Evolutionary conservation across 1,140 invertebrate species (phyloP), one percentile per base, ranked within the genome.

Genomic region (Oncopodura yosiiana): DNA sequence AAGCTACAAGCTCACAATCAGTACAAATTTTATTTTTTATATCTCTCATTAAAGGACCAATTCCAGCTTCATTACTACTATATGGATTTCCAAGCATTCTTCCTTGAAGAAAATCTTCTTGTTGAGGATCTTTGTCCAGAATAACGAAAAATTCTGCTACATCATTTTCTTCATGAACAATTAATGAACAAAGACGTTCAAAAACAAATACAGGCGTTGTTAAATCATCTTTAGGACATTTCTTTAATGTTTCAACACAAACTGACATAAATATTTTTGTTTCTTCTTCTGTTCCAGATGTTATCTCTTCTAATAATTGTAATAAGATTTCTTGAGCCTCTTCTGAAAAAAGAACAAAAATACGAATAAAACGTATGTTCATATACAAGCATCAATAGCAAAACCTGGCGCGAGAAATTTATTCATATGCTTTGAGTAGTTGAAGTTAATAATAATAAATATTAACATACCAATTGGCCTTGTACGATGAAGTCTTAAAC

Each of bases 71-170:
- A 39, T 83, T 78, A 19, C 88, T 94, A 41, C 87, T 93, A 71
- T 98, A 97, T 1, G 94, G 94, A 76, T 98, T 98, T 29, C 93
- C 93, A 53, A 96, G 74, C 94, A 99, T 98, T 41, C 94, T 81
- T 1, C 91, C 92, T 77, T 91, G 90, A 56, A 99, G 77, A 71
- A 97, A 98, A 71, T 98, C 94, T 74, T 98, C 94, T 68, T 98
- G 94, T 66, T 96, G 93, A 0, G 92, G 87, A 77, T 98, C 94
- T 69, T 99, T 99, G 66, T 98, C 94, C 14, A 99, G 74, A 0
- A 87, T 91, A 36, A 98, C 77, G 71, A 92, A 93, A 71, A 99
- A 98, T 74, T 97, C 94, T 1, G 87, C 88, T 14, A 94, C 82
- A 69, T 96, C 93, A 66, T 94, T 95, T 70, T 96, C 93, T 70